phyloP scores from a whole-genome alignment of 2,797 vertebrate species.

The Acanthopagrus latus region DNA sequence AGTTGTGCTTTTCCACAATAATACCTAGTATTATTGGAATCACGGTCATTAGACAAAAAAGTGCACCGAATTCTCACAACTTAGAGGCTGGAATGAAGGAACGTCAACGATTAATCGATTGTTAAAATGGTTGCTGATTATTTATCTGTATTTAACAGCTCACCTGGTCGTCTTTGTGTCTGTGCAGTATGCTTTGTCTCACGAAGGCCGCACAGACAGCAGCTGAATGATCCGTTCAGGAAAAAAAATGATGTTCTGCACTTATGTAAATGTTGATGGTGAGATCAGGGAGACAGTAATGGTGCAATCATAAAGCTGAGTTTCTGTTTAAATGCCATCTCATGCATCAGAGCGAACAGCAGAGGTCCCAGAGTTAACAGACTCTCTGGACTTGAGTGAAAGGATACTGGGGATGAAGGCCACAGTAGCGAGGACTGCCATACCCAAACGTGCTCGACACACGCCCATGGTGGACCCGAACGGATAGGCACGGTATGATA shows the following conservation, averaged over 20 bases:
- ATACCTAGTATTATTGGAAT: neutral
- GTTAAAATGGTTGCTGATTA: neutral
- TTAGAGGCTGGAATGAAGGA: neutral
- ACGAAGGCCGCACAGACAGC: conserved; percentile 86
- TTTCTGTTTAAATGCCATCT: conserved; percentile 6
- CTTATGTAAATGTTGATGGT: neutral
- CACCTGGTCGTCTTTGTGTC: conserved; percentile 87
- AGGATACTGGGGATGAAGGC: conserved; percentile 95
- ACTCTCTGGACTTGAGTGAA: conserved; percentile 57
- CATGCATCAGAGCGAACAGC: neutral
- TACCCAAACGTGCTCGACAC: conserved; percentile 77
- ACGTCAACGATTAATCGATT: neutral
- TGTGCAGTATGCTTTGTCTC: conserved; percentile 83
- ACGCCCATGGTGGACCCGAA: conserved; percentile 80
- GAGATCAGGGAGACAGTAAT: neutral
- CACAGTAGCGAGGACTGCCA: conserved; percentile 83
- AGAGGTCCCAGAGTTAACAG: neutral
- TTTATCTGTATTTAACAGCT: neutral
- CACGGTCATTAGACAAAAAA: neutral
- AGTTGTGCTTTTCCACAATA: neutral
- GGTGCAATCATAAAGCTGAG: neutral
- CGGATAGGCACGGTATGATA: conserved; percentile 86
- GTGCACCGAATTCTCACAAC: neutral
- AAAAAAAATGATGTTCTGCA: neutral
- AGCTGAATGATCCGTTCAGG: conserved; percentile 77